Evolutionary conservation across 2,888 invertebrate genomes (phyloP).

Genomic region (Antheraea assamensis): DNA sequence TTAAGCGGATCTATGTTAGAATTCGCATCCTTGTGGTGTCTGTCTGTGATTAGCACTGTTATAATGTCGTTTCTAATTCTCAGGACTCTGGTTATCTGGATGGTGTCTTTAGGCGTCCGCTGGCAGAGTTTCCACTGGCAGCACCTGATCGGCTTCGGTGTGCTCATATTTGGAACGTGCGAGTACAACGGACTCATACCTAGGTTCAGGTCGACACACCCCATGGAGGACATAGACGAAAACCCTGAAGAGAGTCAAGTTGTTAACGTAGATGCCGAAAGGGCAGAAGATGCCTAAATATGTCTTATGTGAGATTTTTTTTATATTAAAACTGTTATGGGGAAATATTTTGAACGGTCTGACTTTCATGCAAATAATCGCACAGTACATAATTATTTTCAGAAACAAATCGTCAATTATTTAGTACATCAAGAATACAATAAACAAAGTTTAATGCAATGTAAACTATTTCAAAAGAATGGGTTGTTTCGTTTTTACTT

Average conservation of each 20-base stretch:
- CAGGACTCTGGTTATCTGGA: slow-evolving; percentile 95
- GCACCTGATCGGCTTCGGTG: slow-evolving; percentile 89
- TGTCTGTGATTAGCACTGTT: neutral
- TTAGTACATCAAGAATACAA: too few species aligned
- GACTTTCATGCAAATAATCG: neutral
- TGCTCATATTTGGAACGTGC: slow-evolving; percentile 91
- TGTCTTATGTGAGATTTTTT: neutral
- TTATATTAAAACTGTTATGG: neutral
- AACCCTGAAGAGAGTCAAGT: slow-evolving; percentile 38
- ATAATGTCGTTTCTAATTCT: slow-evolving; percentile 29
- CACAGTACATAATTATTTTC: neutral
- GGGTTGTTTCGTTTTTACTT: neutral
- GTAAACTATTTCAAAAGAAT: neutral
- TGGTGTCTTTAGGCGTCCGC: slow-evolving; percentile 86
- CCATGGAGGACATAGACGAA: slow-evolving; percentile 20
- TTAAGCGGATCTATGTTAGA: too few species aligned
- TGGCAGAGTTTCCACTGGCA: slow-evolving; percentile 92
- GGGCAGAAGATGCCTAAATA: neutral
- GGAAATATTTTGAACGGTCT: neutral
- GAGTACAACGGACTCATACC: slow-evolving; percentile 87
- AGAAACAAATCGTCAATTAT: neutral
- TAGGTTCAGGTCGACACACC: slow-evolving; percentile 37
- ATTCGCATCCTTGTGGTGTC: too few species aligned
- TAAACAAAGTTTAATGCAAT: neutral
- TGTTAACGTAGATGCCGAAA: slow-evolving; percentile 41